These are phyloP conservation scores for Dendrocincla tyrannina DNA, from an alignment of 2,797 vertebrate genomes.

Conservation along the genomic window DNA sequence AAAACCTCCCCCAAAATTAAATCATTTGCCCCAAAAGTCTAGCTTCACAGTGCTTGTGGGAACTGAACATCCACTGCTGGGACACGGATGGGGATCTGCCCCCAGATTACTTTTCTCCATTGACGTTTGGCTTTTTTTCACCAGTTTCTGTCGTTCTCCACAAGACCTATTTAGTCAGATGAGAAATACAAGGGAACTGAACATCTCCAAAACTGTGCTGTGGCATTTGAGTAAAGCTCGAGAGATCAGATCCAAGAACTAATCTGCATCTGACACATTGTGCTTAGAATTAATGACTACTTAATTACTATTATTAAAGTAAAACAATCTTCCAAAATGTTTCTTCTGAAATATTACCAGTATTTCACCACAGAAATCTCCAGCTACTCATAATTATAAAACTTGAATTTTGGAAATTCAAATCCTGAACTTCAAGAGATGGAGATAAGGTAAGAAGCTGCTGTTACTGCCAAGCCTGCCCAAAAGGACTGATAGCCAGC, in stretches of 20 bases:
- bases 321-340: background rate
- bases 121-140: background rate
- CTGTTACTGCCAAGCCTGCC: background rate
- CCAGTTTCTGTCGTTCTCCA: background rate
- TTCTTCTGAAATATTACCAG: conserved; percentile 11
- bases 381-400: background rate
- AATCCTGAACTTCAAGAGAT: background rate
- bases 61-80: background rate
- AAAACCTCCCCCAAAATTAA: background rate
- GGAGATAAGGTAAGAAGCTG: background rate
- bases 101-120: background rate
- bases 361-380: background rate
- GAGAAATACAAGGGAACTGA: background rate
- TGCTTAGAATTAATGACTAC: background rate
- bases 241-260: conserved; percentile 2
- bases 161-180: background rate
- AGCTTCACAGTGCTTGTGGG: background rate
- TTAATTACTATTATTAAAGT: conserved; percentile 2
- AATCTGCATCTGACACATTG: background rate
- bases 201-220: background rate
- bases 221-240: background rate
- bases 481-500: background rate
- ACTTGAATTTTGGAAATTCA: background rate
- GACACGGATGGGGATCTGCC: background rate
- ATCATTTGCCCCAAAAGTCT: background rate